phyloP scores from a whole-genome alignment of 2,113 vertebrate species.

The Pollimyrus isidori region DNA sequence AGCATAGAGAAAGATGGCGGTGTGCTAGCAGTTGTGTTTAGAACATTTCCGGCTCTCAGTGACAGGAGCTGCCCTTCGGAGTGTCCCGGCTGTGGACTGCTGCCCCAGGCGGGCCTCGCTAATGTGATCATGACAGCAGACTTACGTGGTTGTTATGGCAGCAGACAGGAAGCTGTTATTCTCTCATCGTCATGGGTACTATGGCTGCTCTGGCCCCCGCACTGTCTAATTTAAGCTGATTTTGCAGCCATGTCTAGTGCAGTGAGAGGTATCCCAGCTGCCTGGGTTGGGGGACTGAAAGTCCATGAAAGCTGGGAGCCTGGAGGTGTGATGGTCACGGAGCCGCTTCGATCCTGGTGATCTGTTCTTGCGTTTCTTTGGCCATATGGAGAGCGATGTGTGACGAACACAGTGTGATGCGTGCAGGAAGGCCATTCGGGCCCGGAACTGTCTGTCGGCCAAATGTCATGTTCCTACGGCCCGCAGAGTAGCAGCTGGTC shows the following conservation, averaged over 20 bases:
- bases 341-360: neutral
- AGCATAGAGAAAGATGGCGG: neutral
- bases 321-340: neutral
- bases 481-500: neutral
- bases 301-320: neutral
- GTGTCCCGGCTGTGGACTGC: neutral
- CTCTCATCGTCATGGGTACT: neutral
- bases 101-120: neutral
- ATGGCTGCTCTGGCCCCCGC: neutral
- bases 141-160: neutral
- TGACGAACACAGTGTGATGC: neutral
- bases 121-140: neutral
- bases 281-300: neutral
- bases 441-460: neutral
- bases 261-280: conserved; percentile 15
- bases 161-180: neutral
- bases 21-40: neutral
- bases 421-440: neutral
- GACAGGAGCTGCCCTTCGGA: neutral
- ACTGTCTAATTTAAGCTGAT: conserved; percentile 40
- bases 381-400: neutral
- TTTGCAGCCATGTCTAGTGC: conserved; percentile 35
- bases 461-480: neutral
- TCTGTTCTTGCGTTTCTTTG: neutral
- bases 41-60: neutral